Conservation (phyloP, 2,888 invertebrate species). For the Drosophila kanekoi region DNA sequence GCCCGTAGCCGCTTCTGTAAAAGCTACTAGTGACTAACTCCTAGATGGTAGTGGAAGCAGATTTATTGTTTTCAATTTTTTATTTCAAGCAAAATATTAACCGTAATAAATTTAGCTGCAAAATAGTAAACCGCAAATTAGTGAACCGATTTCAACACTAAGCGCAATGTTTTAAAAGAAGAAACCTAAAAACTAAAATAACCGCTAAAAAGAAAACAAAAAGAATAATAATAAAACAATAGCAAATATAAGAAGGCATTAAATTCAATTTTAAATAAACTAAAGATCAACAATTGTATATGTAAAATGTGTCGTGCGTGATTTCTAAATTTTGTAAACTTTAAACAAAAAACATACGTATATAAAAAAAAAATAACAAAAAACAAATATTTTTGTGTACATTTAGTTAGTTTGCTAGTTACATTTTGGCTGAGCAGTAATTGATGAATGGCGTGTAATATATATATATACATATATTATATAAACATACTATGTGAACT, state of each 20-base stretch:
- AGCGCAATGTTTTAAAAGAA: slow-evolving; percentile 60
- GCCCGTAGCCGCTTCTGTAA: slow-evolving; percentile 65
- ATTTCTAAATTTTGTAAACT: slow-evolving; percentile 71
- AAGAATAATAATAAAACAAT: slow-evolving; percentile 5
- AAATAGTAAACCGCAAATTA: slow-evolving; percentile 50
- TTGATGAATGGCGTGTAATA: slow-evolving; percentile 49
- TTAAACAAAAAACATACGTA: slow-evolving; percentile 45
- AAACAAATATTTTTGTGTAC: slow-evolving; percentile 67
- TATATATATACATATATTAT: slow-evolving; percentile 51
- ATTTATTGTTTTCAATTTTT: slow-evolving; percentile 60
- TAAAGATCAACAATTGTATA: slow-evolving; percentile 48
- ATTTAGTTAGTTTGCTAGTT: slow-evolving; percentile 70
- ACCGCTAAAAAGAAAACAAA: slow-evolving; percentile 24
- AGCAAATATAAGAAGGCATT: slow-evolving; percentile 2
- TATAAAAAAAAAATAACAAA: slow-evolving; percentile 13
- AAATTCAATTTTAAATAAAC: slow-evolving; percentile 48
- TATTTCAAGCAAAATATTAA: slow-evolving; percentile 59
- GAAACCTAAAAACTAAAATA: slow-evolving; percentile 25
- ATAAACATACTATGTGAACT: slow-evolving; percentile 49
- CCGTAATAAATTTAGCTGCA: slow-evolving; percentile 58
- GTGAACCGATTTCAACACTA: slow-evolving; percentile 51
- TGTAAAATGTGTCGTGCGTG: slow-evolving; percentile 75
- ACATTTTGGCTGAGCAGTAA: slow-evolving; percentile 43
- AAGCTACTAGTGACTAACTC: slow-evolving; percentile 73
- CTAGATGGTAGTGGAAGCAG: slow-evolving; percentile 57